Evolutionary conservation across 2,797 vertebrate genomes (phyloP), one percentile per base, ranked within the genome.

Genomic region (Lophura swinhoii): DNA sequence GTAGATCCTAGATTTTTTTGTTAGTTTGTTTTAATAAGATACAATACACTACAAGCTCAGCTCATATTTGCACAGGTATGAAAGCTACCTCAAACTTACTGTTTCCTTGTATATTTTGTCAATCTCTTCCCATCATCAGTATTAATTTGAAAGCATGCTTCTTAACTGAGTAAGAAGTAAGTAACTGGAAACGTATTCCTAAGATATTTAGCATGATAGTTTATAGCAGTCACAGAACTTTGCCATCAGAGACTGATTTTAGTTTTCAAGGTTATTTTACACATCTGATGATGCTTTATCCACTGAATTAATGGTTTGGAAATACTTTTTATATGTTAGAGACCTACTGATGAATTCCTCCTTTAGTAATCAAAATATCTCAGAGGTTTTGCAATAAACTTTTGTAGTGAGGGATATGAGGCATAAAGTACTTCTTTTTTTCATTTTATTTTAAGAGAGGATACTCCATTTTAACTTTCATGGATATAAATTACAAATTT

Each of bases 231-330:
- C 55, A 71, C 35, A 78, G 41, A 91, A 85, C 41, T 68, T 49
- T 20, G 29, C 17, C 69, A 76, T 66, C 14, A 41, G 37, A 88
- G 17, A n/a, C 56, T 9, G 22, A 56, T 56, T 89, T 83, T 77
- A 46, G 39, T 74, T 73, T 74, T 87, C 75, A 87, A 84, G 84
- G 85, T 81, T 79, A 60, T 59, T 94, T 95, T 56, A 84, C 60
- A 69, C 53, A 91, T 73, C 89, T 87, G 46, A n/a, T 71, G 41
- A 86, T 2, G 12, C 51, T 88, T 49, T 51, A 72, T 58, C n/a
- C 69, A 44, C 44, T 55, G 53, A 93, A 66, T 59, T 87, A 93
- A 87, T 26, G 28, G 51, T 59, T 74, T 18, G 1, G 72, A 96
- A 96, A 91, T 46, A 49, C 6, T 73, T 77, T 78, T 41, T 56